Evolutionary conservation across 2,113 vertebrate genomes (phyloP).

Genomic region (Ictidomys tridecemlineatus): DNA sequence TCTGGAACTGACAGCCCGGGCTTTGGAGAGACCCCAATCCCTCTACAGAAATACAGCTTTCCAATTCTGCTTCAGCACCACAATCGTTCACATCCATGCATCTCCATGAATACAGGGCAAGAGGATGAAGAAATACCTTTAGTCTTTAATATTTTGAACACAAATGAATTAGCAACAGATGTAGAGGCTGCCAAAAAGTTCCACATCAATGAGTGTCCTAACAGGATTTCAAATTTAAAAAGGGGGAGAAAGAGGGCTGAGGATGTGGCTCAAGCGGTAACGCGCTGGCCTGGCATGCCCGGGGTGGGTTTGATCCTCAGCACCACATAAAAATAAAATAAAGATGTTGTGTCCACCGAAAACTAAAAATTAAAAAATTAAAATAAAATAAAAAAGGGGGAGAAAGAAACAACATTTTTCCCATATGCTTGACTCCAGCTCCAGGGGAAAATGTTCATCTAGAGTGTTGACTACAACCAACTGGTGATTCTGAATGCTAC

Average conservation of each 20-base stretch:
- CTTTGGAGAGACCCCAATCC: background rate
- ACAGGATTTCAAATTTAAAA: background rate
- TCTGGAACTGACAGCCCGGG: background rate
- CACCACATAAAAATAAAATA: too few relatives aligned
- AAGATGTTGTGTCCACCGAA: too few relatives aligned
- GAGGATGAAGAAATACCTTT: background rate
- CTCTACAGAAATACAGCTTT: slow-evolving; percentile 39
- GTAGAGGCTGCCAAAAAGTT: background rate
- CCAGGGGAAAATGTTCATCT: background rate
- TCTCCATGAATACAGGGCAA: background rate
- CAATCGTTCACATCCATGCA: slow-evolving; percentile 7
- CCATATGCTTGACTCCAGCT: background rate
- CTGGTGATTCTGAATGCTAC: background rate
- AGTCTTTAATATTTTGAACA: background rate
- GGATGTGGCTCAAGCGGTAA: too few relatives aligned
- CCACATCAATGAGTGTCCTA: background rate
- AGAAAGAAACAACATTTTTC: background rate
- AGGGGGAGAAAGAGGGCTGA: background rate
- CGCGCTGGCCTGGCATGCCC: too few relatives aligned
- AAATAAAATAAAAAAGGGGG: background rate
- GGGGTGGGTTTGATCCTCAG: too few relatives aligned
- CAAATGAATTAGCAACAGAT: slow-evolving; percentile 46
- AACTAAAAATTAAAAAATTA: too few relatives aligned
- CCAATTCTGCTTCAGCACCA: slow-evolving; percentile 40
- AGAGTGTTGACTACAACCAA: background rate